phyloP scores from a whole-genome alignment of 2,888 invertebrate genomes.

The Microplitis manilae region DNA sequence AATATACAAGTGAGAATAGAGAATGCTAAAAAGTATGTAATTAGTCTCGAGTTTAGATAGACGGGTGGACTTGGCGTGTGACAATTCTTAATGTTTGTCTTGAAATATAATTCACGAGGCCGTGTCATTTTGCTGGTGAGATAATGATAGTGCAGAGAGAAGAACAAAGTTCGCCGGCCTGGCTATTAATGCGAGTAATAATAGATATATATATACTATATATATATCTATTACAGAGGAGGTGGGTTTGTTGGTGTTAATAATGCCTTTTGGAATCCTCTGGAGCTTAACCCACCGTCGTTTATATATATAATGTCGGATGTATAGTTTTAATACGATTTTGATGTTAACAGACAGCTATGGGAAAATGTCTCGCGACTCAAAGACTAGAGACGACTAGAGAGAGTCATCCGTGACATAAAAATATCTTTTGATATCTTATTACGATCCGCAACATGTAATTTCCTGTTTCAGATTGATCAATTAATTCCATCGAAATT shows the following conservation, averaged over 20 bases:
- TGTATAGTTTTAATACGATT: slow-evolving; percentile 2
- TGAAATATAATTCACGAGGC: slow-evolving; percentile 1
- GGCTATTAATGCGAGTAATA: slow-evolving; percentile 70
- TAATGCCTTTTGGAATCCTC: slow-evolving; percentile 69
- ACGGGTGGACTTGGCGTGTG: slow-evolving; percentile 12
- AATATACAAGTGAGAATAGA: too few relatives aligned
- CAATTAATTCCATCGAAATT: background rate
- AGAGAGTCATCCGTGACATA: background rate
- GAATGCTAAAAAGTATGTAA: too few relatives aligned
- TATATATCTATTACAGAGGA: slow-evolving; percentile 2
- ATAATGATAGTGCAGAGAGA: slow-evolving; percentile 64
- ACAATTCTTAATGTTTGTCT: slow-evolving; percentile 41
- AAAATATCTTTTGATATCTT: background rate
- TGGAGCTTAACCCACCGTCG: slow-evolving; percentile 49
- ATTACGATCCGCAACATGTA: background rate
- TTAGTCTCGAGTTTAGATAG: too few relatives aligned
- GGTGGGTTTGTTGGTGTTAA: slow-evolving; percentile 68
- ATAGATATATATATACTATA: slow-evolving; percentile 57
- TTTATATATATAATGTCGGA: background rate
- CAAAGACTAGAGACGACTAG: background rate
- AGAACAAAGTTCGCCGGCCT: slow-evolving; percentile 65
- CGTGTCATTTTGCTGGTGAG: slow-evolving; percentile 42
- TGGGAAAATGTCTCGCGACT: slow-evolving; percentile 7
- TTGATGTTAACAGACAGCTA: slow-evolving; percentile 16
- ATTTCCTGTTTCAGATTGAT: background rate